Evolutionary conservation across 1,140 invertebrate genomes (phyloP), one percentile per base, ranked within the genome.

Genomic region (Achroia grisella): DNA sequence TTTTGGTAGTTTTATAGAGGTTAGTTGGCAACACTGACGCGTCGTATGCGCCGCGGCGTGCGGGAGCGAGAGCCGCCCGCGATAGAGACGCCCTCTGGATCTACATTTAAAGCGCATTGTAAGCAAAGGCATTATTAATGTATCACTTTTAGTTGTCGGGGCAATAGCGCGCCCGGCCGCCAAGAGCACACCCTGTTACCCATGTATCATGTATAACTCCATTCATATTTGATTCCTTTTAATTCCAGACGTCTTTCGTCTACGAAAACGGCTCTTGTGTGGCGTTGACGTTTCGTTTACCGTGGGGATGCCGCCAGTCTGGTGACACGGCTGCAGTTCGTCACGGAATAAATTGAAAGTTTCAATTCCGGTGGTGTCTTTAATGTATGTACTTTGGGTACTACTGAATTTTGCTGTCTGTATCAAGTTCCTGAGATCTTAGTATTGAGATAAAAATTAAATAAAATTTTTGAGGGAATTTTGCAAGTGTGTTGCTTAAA

Each of bases 41-140:
- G 49, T 44, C 52, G 76, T 63, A 48, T 54, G 68, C 65, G 63
- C 66, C 63, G 65, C 52, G 10, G 41, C 13, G 52, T 44, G 67
- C 49, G 61, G 37, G 65, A 72, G 60, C 37, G 62, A 63, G 67
- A 66, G 45, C 35, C 15, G 11, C 29, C 37, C 15, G n/a, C n/a
- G 62, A 76, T 33, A 52, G 62, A 45, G 68, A 75, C 54, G 51
- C 40, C 44, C 62, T 65, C 61, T 67, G 67, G 70, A 81, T 84
- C 75, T 84, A 84, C 80, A 84, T 81, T 84, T 84, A 81, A 81
- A 84, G 80, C 75, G 75, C 75, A 80, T 84, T 81, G 80, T 81
- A 81, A 84, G 77, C 80, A 81, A 79, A 69, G 66, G 67, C 71
- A 84, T 84, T 84, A 84, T 78, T 80, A 84, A 84, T 84, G 80